Conservation (phyloP, 2,888 invertebrate genomes). For the Nomada flava region DNA sequence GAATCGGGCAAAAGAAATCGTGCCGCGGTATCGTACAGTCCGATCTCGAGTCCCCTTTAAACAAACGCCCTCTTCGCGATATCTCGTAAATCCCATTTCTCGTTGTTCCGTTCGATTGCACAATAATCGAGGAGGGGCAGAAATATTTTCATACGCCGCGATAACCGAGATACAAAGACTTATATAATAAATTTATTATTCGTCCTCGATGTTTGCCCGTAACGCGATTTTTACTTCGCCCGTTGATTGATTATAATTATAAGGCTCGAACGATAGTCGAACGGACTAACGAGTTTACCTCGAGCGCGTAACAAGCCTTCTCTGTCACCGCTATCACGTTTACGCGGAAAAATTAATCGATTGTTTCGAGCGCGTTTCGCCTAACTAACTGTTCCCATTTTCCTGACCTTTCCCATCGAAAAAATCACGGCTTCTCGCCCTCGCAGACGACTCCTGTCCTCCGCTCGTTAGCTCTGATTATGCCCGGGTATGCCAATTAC, state of each 20-base stretch:
- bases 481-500: not conserved
- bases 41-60: not conserved
- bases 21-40: not conserved
- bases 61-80: not conserved
- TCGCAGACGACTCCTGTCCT: not conserved
- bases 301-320: constrained; percentile 43
- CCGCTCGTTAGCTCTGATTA: constrained; percentile 12
- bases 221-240: not conserved
- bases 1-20: constrained; percentile 5
- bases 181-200: constrained; percentile 41
- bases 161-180: constrained; percentile 21
- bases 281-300: constrained; percentile 45
- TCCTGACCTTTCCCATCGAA: not conserved
- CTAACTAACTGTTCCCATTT: constrained; percentile 8
- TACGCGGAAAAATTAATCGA: constrained; percentile 25
- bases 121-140: constrained; percentile 13
- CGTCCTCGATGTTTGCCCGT: constrained; percentile 15
- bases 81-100: constrained; percentile 14
- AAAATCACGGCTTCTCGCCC: not conserved
- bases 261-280: constrained; percentile 19
- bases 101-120: constrained; percentile 9
- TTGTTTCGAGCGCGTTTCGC: not conserved
- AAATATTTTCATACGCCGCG: constrained; percentile 17
- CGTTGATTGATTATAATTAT: constrained; percentile 50
- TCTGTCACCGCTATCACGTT: constrained; percentile 26